Evolutionary conservation across 2,888 invertebrate species (phyloP).

Genomic region (Diarsia dahlii): DNA sequence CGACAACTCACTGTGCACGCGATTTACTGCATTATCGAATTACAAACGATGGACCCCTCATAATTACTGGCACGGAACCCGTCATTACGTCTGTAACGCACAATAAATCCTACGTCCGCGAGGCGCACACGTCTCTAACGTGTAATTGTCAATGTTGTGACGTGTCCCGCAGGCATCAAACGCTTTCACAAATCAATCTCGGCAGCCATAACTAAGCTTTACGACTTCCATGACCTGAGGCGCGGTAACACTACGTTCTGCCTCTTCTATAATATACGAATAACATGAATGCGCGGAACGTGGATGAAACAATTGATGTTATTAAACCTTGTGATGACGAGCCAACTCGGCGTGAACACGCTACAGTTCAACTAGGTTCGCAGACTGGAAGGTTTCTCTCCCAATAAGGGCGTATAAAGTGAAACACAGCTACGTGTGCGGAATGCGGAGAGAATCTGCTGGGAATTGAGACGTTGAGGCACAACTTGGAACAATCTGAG

Average conservation of each 20-base stretch:
- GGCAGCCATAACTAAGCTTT: conserved; percentile 33
- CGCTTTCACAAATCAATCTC: conserved; percentile 63
- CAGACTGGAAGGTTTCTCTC: conserved; percentile 21
- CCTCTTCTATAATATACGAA: neutral
- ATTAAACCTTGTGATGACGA: neutral
- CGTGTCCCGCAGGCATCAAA: conserved; percentile 52
- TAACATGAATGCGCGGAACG: neutral
- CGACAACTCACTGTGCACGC: conserved; percentile 18
- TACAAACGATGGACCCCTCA: conserved; percentile 31
- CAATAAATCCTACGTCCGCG: conserved; percentile 26
- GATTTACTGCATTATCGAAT: conserved; percentile 39
- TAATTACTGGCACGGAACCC: conserved; percentile 37
- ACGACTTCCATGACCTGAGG: conserved; percentile 37
- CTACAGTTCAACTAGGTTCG: conserved; percentile 7
- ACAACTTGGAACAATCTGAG: neutral
- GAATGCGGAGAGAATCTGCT: conserved; percentile 17
- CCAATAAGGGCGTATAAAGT: conserved; percentile 36
- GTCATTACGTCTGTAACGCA: conserved; percentile 49
- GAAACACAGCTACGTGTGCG: conserved; percentile 35
- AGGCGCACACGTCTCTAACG: conserved; percentile 12
- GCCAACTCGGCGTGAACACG: conserved; percentile 2
- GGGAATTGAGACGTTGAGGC: conserved; percentile 17
- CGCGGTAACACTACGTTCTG: neutral
- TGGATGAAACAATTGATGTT: conserved; percentile 8
- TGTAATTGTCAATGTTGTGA: conserved; percentile 47